phyloP scores from a whole-genome alignment of 2,888 invertebrate genomes.

The Orthonychiurus folsomi region DNA sequence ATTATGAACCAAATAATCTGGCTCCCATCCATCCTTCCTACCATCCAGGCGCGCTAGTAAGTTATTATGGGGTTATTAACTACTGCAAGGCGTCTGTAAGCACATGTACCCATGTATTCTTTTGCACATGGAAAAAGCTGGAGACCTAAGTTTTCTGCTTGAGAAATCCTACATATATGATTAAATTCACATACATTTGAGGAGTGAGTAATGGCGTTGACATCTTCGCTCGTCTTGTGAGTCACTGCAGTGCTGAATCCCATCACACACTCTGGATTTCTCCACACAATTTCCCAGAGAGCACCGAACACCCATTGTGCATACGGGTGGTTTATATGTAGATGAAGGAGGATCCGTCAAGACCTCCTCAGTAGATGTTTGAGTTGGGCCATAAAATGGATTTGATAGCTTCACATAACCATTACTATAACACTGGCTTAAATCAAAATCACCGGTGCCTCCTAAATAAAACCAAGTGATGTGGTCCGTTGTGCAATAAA shows the following conservation, averaged over 20 bases:
- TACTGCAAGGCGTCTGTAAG: no score
- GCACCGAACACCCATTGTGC: slow-evolving; percentile 18
- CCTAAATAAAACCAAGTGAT: slow-evolving; percentile 20
- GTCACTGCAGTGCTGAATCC: slow-evolving; percentile 18
- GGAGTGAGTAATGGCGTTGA: not conserved
- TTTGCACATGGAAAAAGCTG: no score
- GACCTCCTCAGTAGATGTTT: slow-evolving; percentile 1
- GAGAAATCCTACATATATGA: no score
- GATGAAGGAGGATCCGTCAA: slow-evolving; percentile 12
- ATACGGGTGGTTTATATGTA: slow-evolving; percentile 10
- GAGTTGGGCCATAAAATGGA: slow-evolving; percentile 17
- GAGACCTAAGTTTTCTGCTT: no score
- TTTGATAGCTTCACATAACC: slow-evolving; percentile 9
- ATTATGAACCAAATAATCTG: no score
- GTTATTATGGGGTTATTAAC: no score
- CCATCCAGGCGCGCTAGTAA: no score
- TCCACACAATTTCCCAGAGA: slow-evolving; percentile 21
- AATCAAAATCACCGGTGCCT: not conserved
- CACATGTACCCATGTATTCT: no score
- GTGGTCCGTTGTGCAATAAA: slow-evolving; percentile 21
- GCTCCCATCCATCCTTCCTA: no score
- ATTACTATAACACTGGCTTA: not conserved
- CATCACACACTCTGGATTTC: slow-evolving; percentile 15
- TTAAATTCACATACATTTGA: not conserved
- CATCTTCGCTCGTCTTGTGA: slow-evolving; percentile 19